Base-by-base conservation (phyloP, 2,113 vertebrate species). In the Pteronura brasiliensis region DNA sequence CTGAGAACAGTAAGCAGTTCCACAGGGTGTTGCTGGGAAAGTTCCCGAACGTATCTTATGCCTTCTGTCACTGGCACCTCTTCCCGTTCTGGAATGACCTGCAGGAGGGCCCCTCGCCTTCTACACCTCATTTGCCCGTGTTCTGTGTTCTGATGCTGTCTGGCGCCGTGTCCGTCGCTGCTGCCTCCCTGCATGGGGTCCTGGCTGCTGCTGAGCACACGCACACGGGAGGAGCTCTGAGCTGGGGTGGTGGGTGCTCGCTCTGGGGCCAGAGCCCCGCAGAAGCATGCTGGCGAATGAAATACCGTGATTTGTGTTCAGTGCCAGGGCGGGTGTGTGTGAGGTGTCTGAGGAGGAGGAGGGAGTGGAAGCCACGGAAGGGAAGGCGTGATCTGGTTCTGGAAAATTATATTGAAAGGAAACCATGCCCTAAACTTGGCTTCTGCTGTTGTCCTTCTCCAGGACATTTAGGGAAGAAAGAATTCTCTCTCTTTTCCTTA, bases 111-210 rank as follows among this genome's bases (percentile, higher is more conserved):
- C 39, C 57, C 52, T 59, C 3, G 7, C 25, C 0, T 1, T 9
- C 9, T 36, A 0, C 18, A 0, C 25, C 17, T 52, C 25, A 0
- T 29, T 4, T 10, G 29, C 55, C 44, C 10, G 3, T n/a, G 1
- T 23, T 69, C 44, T 12, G 3, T 31, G 1, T 15, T 69, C 81
- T 18, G 63, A 29, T 71, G 47, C 21, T 4, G 4, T 21, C 57
- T 34, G 27, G 61, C 59, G 18, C 5, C 0, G 6, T 4, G 44
- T 9, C 34, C 74, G 27, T 29, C 23, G 13, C 10, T 3, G 14
- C 47, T n/a, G 13, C 47, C 17, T 31, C 21, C 25, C 8, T 21
- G 14, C 13, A 1, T 7, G 69, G 39, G 21, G 31, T n/a, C 74
- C 11, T 5, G 63, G 31, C 81, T 49, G 9, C 34, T 69, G 27